Conservation (phyloP, 2,797 vertebrate species). For the Sebastes steindachneri region DNA sequence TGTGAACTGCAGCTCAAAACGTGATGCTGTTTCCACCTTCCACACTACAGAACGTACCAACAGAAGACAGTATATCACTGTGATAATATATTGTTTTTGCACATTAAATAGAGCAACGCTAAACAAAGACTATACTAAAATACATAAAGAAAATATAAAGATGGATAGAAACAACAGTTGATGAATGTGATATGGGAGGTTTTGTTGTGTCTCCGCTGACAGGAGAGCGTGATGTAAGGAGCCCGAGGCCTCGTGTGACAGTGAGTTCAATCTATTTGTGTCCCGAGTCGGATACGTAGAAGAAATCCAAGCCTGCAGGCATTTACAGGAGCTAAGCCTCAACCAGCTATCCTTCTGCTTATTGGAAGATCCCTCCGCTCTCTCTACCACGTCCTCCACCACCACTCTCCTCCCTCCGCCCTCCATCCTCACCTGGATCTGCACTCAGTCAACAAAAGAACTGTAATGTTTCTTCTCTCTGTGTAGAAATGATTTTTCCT, state of each 20-base stretch:
- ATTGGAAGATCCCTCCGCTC: neutral
- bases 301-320: conserved; percentile 49
- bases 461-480: neutral
- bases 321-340: conserved; percentile 14
- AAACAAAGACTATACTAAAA: neutral
- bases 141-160: neutral
- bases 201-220: neutral
- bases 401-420: neutral
- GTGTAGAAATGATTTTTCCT: neutral
- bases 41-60: too few relatives aligned
- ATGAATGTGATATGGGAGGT: too few relatives aligned
- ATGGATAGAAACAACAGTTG: neutral
- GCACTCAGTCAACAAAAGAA: neutral
- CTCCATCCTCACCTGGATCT: conserved; percentile 6
- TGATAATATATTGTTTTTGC: too few relatives aligned
- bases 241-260: conserved; percentile 1
- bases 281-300: neutral
- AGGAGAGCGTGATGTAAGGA: neutral
- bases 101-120: neutral
- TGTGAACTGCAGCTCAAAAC: neutral
- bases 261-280: conserved; percentile 29
- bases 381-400: neutral
- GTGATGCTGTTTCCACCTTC: neutral
- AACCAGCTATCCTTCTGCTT: conserved; percentile 5
- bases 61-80: too few relatives aligned